Evolutionary conservation across 2,888 invertebrate species (phyloP), one percentile per base, ranked within the genome.

Genomic region (Apamea anceps): DNA sequence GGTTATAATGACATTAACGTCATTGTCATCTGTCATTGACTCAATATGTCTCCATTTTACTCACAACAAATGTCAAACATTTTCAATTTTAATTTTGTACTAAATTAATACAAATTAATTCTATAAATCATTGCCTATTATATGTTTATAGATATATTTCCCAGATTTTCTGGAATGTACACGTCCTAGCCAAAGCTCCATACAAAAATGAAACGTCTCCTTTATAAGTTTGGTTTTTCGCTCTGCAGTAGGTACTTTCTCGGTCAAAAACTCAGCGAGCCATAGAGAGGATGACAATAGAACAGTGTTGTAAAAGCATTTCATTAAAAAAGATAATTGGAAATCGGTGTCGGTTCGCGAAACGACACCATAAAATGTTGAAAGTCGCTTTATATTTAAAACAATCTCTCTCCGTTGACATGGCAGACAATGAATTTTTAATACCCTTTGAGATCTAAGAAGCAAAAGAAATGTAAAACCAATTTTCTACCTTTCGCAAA

Each of bases 331-430:
- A 67, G 25, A 62, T 79, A 72, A 84, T 84, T 79, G 79, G 79
- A 54, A 79, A 82, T 62, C 72, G 32, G 45, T 32, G 66, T 72
- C 60, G 66, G 66, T 45, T 79, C 45, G 25, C n/a, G 54, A 13
- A 54, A 62, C 72, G 51, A 54, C 78, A 42, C 60, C 72, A 48
- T 84, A 72, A 72, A 84, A 79, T 15, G 72, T 66, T 42, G 54
- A 79, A 79, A 84, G 66, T 72, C 71, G 32, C 78, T 84, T 83
- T 79, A 77, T 70, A 71, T 81, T 83, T 84, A 79, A 81, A 81
- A 84, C 67, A 84, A 81, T 72, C 66, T 62, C 72, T 54, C 60
- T 79, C n/a, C 42, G 72, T 79, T 72, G 72, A 81, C 51, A 67
- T 79, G 79, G 72, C n/a, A 67, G 72, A 79, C 54, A 72, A 37